Percentiles rank a stretch among this genome's conserved stretches.
These are phyloP conservation scores for Rhinoderma darwinii DNA, from an alignment of 2,113 vertebrate genomes.

Conservation along the genomic window DNA sequence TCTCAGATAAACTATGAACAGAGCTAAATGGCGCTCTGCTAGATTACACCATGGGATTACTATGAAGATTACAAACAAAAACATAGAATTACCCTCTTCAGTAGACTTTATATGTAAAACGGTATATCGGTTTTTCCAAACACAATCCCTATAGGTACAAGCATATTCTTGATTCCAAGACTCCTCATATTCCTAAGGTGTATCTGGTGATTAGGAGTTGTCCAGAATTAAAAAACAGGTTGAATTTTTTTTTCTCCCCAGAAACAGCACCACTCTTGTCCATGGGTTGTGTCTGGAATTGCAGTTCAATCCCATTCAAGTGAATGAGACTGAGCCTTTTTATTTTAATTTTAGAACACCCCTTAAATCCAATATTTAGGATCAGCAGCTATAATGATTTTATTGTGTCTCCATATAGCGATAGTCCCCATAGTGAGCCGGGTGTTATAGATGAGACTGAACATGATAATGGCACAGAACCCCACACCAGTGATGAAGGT, in stretches of 20 bases:
- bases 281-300: too few species aligned
- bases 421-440: constrained; percentile 97
- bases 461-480: constrained; percentile 95
- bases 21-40: too few species aligned
- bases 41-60: too few species aligned
- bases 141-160: too few species aligned
- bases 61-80: too few species aligned
- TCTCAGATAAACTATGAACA: too few species aligned
- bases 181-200: background rate
- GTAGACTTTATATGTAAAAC: too few species aligned
- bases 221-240: background rate
- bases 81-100: too few species aligned
- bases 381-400: background rate
- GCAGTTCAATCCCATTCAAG: too few species aligned
- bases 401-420: constrained; percentile 72
- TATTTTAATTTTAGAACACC: too few species aligned
- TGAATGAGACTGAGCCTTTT: too few species aligned
- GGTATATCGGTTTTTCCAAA: too few species aligned
- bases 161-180: background rate
- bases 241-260: background rate
- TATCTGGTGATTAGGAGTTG: background rate
- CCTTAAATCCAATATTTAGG: background rate
- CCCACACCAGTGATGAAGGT: constrained; percentile 98
- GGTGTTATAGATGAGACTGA: constrained; percentile 94
- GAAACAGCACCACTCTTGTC: background rate